A percentile compares a stretch with the other conserved stretches of the same genome.
These are phyloP conservation scores for Cololabis saira DNA, from an alignment of 2,113 vertebrate genomes.

Conservation along the genomic window DNA sequence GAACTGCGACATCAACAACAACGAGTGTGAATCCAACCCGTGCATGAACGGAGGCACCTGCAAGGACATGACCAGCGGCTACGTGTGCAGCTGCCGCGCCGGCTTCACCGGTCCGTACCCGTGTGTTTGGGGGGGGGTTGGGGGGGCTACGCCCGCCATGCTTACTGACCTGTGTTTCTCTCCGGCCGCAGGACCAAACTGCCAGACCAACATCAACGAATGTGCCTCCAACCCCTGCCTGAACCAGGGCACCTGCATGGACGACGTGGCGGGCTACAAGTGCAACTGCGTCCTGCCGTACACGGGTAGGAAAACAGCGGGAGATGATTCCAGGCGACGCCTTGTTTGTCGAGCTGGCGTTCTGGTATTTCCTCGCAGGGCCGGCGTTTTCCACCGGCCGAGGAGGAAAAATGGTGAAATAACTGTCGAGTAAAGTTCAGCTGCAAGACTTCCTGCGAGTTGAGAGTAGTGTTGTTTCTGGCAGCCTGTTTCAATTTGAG, in stretches of 20 bases:
- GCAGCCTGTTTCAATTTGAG: no score
- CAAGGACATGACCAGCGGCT: constrained; percentile 95
- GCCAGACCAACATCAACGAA: constrained; percentile 97
- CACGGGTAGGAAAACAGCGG: constrained; percentile 85
- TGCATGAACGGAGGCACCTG: constrained; percentile 95
- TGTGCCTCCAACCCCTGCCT: constrained; percentile 97
- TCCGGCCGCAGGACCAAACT: constrained; percentile 87
- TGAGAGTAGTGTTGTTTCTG: no score
- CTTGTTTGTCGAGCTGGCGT: constrained; percentile 15
- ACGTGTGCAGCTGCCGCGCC: constrained; percentile 90
- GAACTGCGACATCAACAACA: constrained; percentile 94
- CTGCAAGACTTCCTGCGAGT: constrained; percentile 69
- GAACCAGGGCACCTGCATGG: constrained; percentile 95
- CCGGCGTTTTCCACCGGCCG: constrained; percentile 29
- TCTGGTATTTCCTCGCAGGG: constrained; percentile 45
- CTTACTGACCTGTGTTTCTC: constrained; percentile 8
- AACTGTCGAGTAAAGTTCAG: constrained; percentile 63
- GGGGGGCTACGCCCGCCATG: background rate
- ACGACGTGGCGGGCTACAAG: constrained; percentile 92
- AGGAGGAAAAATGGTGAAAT: constrained; percentile 51
- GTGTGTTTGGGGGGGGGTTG: background rate
- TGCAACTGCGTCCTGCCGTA: constrained; percentile 95
- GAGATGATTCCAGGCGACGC: constrained; percentile 4
- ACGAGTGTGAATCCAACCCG: constrained; percentile 95
- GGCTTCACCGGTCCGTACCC: constrained; percentile 91